Conservation (phyloP, 2,113 vertebrate species). For the Nothocercus nigrocapillus region DNA sequence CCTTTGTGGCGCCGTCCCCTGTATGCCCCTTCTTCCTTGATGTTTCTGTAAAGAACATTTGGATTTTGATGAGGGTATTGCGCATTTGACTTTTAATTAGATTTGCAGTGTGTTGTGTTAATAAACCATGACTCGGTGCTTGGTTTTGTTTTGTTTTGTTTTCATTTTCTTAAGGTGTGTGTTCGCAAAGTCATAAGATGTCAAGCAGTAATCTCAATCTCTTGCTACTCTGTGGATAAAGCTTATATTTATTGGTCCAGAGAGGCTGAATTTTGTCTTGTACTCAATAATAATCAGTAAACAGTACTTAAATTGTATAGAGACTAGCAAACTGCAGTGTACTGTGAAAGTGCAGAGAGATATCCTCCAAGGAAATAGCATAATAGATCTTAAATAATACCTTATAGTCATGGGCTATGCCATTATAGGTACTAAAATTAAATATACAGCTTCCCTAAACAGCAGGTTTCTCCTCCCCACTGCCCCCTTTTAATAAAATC, state of each 20-base stretch:
- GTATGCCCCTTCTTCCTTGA: slow-evolving; percentile 77
- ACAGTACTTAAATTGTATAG: slow-evolving; percentile 39
- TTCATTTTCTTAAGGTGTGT: not conserved
- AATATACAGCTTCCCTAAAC: slow-evolving; percentile 44
- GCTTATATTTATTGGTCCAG: slow-evolving; percentile 4
- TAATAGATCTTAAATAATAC: slow-evolving; percentile 38
- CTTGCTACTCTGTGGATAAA: not conserved
- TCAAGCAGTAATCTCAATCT: not conserved
- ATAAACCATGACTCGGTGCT: slow-evolving; percentile 44
- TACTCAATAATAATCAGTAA: slow-evolving; percentile 52
- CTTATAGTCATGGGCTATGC: slow-evolving; percentile 27
- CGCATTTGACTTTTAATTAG: slow-evolving; percentile 83
- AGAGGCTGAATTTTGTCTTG: slow-evolving; percentile 29
- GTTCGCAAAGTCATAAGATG: not conserved
- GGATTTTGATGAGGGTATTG: slow-evolving; percentile 79
- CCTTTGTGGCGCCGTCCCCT: slow-evolving; percentile 71
- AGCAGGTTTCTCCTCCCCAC: slow-evolving; percentile 30
- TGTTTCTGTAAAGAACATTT: slow-evolving; percentile 82
- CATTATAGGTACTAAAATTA: slow-evolving; percentile 37
- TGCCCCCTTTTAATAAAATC: slow-evolving; percentile 54
- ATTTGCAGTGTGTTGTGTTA: slow-evolving; percentile 74
- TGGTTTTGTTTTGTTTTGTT: slow-evolving; percentile 9
- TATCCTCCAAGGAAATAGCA: slow-evolving; percentile 29
- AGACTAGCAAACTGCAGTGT: slow-evolving; percentile 11
- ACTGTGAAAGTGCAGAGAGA: slow-evolving; percentile 34